Base-by-base conservation (phyloP, 2,797 vertebrate genomes). In the Saxicola maurus region DNA sequence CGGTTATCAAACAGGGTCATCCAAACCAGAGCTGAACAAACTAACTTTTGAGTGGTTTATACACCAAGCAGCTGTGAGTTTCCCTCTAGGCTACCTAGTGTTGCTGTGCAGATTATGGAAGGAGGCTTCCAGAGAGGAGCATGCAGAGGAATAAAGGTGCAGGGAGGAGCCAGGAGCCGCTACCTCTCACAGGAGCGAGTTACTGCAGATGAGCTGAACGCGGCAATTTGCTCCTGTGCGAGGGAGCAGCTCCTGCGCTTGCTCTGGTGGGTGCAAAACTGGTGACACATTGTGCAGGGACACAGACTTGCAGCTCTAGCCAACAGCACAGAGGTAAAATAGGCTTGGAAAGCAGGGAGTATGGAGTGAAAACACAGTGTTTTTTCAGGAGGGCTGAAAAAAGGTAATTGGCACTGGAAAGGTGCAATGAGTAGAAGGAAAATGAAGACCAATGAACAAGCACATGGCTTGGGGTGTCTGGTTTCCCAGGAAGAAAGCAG, bases 211-310 rank as follows among this genome's bases (percentile, higher is more conserved):
- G 5, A 93, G 66, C 40, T 27, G 80, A 78, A 93, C 76, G 5
- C 52, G 0, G 87, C 86, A 87, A 91, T 91, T 94, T 94, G 93
- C 92, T 94, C 92, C 94, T 95, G 87, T 93, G 94, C 66, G 89
- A 95, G 85, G 85, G 92, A 93, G 94, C 87, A 95, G 91, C 82
- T 93, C 89, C 91, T 92, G 73, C 0, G 25, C 89, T 93, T 93
- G 90, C 78, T 91, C 75, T 82, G 52, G 16, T 43, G 69, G 40
- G 31, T 55, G 66, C 43, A 48, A 89, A 55, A 43, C 24, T 2
- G 13, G 35, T 31, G 45, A 28, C 17, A 4, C 16, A 40, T 4
- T 3, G 12, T 68, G 62, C 33, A 59, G 62, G 66, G 66, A 83
- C 51, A 64, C 31, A 56, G 38, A 38, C 65, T 37, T 40, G 40